Conservation (phyloP, 2,797 vertebrate genomes). For the Poeciliopsis gracilis region DNA sequence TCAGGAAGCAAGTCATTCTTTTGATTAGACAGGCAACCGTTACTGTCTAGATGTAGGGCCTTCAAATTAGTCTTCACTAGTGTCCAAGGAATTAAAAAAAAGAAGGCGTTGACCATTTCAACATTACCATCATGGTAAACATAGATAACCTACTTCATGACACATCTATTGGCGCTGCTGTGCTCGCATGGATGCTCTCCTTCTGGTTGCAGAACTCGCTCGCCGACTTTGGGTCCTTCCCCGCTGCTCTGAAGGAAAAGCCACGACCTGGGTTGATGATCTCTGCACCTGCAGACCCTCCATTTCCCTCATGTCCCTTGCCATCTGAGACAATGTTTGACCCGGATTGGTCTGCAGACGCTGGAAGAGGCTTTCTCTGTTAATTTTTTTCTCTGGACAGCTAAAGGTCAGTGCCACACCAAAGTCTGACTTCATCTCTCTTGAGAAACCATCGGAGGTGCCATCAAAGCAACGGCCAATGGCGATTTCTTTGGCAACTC, state of each 20-base stretch:
- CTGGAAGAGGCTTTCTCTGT: conserved; percentile 91
- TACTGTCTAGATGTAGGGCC: conserved; percentile 49
- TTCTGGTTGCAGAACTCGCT: conserved; percentile 70
- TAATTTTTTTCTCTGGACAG: conserved; percentile 87
- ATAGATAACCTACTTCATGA: conserved; percentile 52
- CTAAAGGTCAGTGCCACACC: conserved; percentile 91
- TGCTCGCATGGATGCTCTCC: conserved; percentile 63
- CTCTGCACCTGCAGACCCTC: conserved; percentile 79
- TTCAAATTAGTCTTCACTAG: conserved; percentile 44
- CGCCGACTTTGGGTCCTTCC: conserved; percentile 73
- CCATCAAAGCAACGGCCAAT: conserved; percentile 98
- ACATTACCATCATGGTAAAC: conserved; percentile 18
- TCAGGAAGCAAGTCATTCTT: conserved; percentile 62
- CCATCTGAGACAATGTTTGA: conserved; percentile 88
- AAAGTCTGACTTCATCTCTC: conserved; percentile 90
- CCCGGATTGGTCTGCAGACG: conserved; percentile 88
- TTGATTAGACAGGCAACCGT: conserved; percentile 52
- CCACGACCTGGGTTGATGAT: conserved; percentile 80
- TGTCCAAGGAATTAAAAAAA: conserved; percentile 52
- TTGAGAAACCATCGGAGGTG: conserved; percentile 94
- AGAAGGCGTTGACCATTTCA: conserved; percentile 15
- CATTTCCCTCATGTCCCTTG: conserved; percentile 85
- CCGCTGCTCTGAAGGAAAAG: conserved; percentile 82
- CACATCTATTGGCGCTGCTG: conserved; percentile 73
- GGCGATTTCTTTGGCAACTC: conserved; percentile 95